Evolutionary conservation across 2,797 vertebrate species (phyloP).

Genomic region (Amphiprion clarkii): DNA sequence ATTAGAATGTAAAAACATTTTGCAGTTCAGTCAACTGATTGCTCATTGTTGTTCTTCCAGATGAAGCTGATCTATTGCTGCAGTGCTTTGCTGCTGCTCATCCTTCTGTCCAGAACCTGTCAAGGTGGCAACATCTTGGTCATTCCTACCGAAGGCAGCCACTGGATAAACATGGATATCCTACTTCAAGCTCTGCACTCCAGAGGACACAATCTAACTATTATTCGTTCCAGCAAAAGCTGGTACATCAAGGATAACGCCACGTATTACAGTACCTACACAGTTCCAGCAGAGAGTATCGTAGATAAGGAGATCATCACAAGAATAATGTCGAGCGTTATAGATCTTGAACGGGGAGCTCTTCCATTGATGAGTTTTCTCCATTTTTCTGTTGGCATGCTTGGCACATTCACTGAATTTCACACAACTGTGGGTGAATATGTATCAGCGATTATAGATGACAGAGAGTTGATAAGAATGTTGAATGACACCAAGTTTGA

Average conservation of each 20-base stretch:
- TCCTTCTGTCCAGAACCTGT: conserved; percentile 41
- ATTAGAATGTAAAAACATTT: too few relatives aligned
- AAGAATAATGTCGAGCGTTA: fast-evolving
- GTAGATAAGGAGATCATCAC: neutral
- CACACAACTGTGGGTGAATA: conserved; percentile 8
- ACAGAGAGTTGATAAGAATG: conserved; percentile 45
- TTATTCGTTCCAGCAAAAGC: conserved; percentile 54
- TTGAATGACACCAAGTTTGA: conserved; percentile 60
- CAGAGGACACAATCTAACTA: conserved; percentile 60
- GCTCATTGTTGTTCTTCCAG: conserved; percentile 41
- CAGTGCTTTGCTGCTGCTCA: conserved; percentile 54
- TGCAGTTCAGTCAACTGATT: neutral
- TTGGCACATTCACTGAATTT: neutral
- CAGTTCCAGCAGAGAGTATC: neutral
- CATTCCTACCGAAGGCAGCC: conserved; percentile 71
- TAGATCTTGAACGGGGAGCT: conserved; percentile 42
- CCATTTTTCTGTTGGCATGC: conserved; percentile 4
- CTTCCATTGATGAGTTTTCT: conserved; percentile 24
- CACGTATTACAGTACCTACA: conserved; percentile 36
- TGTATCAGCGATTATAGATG: conserved; percentile 44
- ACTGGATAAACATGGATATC: conserved; percentile 80
- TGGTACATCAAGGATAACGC: conserved; percentile 65
- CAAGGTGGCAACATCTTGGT: conserved; percentile 70
- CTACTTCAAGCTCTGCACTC: conserved; percentile 66
- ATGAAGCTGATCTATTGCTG: conserved; percentile 50